These are phyloP conservation scores for Ptychobarbus kaznakovi DNA, from an alignment of 2,797 vertebrate species.

Conservation along the genomic window DNA sequence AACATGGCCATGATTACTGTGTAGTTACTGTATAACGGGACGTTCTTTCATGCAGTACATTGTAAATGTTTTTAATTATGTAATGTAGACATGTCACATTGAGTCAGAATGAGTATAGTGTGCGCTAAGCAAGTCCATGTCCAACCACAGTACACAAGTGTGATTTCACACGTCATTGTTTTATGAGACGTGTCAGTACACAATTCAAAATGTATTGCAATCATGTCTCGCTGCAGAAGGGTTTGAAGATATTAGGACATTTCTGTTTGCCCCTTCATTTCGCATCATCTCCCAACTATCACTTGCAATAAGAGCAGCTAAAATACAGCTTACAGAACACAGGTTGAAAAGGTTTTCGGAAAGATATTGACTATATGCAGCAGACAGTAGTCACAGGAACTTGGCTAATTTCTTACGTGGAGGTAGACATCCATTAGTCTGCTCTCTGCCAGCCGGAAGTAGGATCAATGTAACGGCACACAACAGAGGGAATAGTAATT, in stretches of 20 bases:
- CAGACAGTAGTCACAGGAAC: conserved; percentile 14
- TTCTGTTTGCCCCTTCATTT: not conserved
- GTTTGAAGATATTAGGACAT: not conserved
- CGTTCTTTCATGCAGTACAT: not conserved
- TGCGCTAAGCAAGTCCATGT: too few relatives aligned
- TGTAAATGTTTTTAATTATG: not conserved
- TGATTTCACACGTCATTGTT: not conserved
- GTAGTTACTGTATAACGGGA: not conserved
- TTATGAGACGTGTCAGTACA: not conserved
- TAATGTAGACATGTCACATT: not conserved
- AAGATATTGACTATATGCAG: not conserved
- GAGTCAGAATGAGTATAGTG: not conserved
- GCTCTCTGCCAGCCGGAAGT: conserved; percentile 24
- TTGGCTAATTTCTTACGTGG: conserved; percentile 16
- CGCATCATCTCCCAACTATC: not conserved
- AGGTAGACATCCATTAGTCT: conserved; percentile 20
- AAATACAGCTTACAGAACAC: not conserved
- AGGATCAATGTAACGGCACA: conserved; percentile 27
- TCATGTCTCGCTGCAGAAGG: not conserved
- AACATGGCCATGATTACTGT: not conserved
- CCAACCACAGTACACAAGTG: not conserved
- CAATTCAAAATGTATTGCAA: not conserved
- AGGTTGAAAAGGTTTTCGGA: not conserved
- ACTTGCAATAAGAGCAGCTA: conserved; percentile 14
- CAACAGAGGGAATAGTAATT: conserved; percentile 62